Evolutionary conservation across 2,113 vertebrate genomes (phyloP), one percentile per base, ranked within the genome.

Genomic region (Ptilorrhoa leucosticta): DNA sequence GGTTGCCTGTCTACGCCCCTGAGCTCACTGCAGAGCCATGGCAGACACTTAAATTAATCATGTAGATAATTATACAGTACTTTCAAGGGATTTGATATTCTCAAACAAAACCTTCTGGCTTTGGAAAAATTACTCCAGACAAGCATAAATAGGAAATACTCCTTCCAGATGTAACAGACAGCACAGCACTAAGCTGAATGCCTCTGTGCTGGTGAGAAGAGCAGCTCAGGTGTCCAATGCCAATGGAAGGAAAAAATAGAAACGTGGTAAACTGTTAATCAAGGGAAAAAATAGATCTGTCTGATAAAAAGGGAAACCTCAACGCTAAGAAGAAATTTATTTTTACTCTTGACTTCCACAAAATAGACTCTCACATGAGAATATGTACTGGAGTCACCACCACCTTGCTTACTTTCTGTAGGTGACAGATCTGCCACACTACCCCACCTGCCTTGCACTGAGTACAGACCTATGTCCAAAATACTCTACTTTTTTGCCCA

Each of bases 91-190:
- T 83, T 90, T 86, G 1, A 70, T 78, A 86, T 93, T 80, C 90
- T 95, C 90, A 95, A 73, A 96, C 79, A 86, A 95, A 96, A 91
- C 37, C 45, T 85, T 83, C 71, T 93, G 79, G 39, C 54, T 73
- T 95, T 1, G 0, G 50, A 65, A 72, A 95, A 93, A 90, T 71
- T 26, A 76, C n/a, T 83, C 80, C 66, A 89, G 82, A 91, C 78
- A 90, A 61, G 50, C 68, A 64, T 70, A 86, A 94, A 91, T 70
- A 93, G 85, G 66, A 93, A 96, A 93, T 79, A 44, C 12, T 92
- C 73, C 39, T 91, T 94, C 50, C 63, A 76, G 79, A 58, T 35
- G 20, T 80, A 85, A 80, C 24, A 82, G 31, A 53, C 10, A 3
- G 17, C 0, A 1, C 30, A 89, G 64, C 21, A 18, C 61, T 58